Conservation (phyloP, 2,888 invertebrate genomes). For the Scaptomyza reducta region DNA sequence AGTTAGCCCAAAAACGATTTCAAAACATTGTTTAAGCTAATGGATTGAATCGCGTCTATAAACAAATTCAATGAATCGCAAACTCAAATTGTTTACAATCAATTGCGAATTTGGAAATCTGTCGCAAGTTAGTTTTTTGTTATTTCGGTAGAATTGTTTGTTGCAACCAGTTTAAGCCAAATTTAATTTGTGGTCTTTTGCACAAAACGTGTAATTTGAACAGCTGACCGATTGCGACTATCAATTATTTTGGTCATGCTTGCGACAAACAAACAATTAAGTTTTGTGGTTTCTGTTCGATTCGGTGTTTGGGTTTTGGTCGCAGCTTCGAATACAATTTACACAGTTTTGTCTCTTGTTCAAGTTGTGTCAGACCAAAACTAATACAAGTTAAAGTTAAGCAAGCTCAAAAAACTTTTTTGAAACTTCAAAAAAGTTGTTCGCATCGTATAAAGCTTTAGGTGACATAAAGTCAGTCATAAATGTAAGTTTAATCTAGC, state of each 20-base stretch:
- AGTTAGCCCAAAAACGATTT: not conserved
- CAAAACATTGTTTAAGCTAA: not conserved
- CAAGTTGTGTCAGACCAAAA: no score
- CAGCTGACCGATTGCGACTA: conserved; percentile 2
- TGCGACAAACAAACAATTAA: conserved; percentile 3
- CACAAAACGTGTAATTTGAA: conserved; percentile 5
- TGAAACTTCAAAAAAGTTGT: no score
- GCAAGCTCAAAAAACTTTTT: no score
- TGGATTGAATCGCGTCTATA: no score
- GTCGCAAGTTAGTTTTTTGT: not conserved
- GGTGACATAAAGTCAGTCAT: no score
- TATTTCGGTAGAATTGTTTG: not conserved
- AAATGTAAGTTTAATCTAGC: no score
- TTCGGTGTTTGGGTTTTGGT: conserved; percentile 15
- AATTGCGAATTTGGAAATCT: not conserved
- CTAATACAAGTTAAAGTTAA: no score
- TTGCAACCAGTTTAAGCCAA: not conserved
- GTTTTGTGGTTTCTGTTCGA: not conserved
- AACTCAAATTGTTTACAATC: not conserved
- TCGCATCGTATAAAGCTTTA: no score
- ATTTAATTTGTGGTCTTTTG: not conserved
- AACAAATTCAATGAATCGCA: no score
- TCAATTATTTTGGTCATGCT: conserved; percentile 21
- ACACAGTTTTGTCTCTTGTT: no score
- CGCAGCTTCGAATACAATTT: not conserved